Conservation (phyloP, 2,888 invertebrate genomes). For the Timema podura region DNA sequence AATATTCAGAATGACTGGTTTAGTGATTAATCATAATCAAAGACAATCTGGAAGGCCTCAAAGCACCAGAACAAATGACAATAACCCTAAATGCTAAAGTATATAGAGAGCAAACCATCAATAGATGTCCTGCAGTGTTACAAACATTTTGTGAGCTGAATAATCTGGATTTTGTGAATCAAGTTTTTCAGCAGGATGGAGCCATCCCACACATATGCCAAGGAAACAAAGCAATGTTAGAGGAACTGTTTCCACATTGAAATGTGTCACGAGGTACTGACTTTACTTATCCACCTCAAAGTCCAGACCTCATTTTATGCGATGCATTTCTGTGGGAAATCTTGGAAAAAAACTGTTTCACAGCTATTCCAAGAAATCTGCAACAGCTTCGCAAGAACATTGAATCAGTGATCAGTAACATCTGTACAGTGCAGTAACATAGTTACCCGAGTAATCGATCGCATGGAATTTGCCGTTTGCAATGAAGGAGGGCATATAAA, state of each 20-base stretch:
- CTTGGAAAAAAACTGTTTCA: not conserved
- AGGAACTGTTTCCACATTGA: not conserved
- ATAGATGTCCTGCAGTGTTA: not conserved
- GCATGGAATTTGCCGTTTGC: not conserved
- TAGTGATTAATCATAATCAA: not conserved
- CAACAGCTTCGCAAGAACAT: not conserved
- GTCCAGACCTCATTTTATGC: not conserved
- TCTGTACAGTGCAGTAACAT: not conserved
- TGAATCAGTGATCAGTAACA: not conserved
- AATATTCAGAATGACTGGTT: not conserved
- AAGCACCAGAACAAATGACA: constrained; percentile 4
- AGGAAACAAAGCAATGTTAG: not conserved
- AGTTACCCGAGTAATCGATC: not conserved
- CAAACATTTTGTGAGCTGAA: not conserved
- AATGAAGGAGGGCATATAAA: too few relatives aligned
- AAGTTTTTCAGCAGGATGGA: constrained; percentile 4
- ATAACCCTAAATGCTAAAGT: not conserved
- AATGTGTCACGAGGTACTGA: not conserved
- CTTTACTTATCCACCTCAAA: not conserved
- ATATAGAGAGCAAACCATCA: not conserved
- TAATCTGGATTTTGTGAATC: not conserved
- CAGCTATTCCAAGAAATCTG: not conserved
- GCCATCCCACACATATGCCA: not conserved
- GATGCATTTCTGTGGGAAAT: not conserved
- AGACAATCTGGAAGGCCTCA: not conserved